These are phyloP conservation scores for Drosophila truncata DNA, from an alignment of 1,140 invertebrate species.

Conservation along the genomic window DNA sequence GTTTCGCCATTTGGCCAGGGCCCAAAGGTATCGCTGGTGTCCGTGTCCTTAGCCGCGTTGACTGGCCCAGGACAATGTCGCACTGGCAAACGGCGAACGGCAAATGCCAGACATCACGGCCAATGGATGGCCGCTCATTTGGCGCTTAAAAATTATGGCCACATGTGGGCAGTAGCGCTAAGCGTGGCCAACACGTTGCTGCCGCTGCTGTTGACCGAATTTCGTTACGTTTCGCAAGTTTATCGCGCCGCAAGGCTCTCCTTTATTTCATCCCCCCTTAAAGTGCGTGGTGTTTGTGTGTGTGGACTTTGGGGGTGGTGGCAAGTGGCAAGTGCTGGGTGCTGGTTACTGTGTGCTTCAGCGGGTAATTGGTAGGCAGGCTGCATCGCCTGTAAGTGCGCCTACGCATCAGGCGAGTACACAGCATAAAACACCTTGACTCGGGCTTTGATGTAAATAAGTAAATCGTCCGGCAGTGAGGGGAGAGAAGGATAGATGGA, in stretches of 20 bases:
- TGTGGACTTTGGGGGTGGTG: not conserved
- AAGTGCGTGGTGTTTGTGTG: constrained; percentile 2
- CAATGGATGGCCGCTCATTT: constrained; percentile 82
- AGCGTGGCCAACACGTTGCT: constrained; percentile 46
- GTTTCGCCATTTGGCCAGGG: constrained; percentile 55
- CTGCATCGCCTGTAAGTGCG: constrained; percentile 42
- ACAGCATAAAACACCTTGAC: constrained; percentile 60
- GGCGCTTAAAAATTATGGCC: constrained; percentile 80
- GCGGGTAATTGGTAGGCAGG: constrained; percentile 72
- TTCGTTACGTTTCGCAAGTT: constrained; percentile 75
- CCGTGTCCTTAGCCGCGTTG: constrained; percentile 12
- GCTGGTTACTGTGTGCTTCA: constrained; percentile 3
- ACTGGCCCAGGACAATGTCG: constrained; percentile 29
- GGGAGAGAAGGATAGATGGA: constrained; percentile 24
- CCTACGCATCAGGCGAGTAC: constrained; percentile 38
- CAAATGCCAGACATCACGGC: constrained; percentile 73
- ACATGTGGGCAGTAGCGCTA: constrained; percentile 74
- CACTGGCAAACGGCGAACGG: constrained; percentile 16
- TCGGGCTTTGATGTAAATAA: constrained; percentile 66
- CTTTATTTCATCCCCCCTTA: constrained; percentile 17
- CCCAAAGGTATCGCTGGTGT: constrained; percentile 47
- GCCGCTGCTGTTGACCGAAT: constrained; percentile 70
- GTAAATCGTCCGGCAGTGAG: constrained; percentile 39
- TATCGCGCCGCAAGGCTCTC: constrained; percentile 61
- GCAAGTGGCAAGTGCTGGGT: not conserved